Evolutionary conservation across 92 coral and sea anemone genomes (phyloP).

Genomic region (Ricordea florida): DNA sequence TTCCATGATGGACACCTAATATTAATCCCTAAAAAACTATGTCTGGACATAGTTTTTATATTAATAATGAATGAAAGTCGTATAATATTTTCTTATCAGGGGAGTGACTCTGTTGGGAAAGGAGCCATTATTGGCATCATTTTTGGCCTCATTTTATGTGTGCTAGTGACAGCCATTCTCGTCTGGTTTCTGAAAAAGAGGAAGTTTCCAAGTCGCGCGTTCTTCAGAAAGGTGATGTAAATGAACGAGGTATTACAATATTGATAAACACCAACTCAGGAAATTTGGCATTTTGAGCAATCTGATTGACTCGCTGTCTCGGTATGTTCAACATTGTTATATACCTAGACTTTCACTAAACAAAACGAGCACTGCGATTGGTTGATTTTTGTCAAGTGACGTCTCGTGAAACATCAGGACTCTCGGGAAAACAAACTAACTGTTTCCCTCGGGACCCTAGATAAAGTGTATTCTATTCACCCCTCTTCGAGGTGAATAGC

Average conservation of each 20-base stretch:
- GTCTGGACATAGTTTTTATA: neutral
- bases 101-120: neutral
- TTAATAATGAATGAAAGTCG: neutral
- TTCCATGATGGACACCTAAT: too few relatives aligned
- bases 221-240: conserved; percentile 11
- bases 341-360: too few relatives aligned
- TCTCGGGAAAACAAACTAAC: too few relatives aligned
- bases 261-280: neutral
- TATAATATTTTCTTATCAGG: neutral
- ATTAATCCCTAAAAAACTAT: neutral
- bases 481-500: too few relatives aligned
- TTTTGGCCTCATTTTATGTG: neutral
- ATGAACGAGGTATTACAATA: neutral
- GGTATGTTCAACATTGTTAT: too few relatives aligned
- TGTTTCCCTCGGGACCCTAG: too few relatives aligned
- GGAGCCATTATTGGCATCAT: conserved; percentile 37
- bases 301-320: too few relatives aligned
- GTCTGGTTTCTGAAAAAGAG: conserved; percentile 20
- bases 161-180: neutral
- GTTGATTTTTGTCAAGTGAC: too few relatives aligned
- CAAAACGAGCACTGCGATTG: too few relatives aligned
- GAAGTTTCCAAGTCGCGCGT: neutral
- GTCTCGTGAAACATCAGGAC: too few relatives aligned
- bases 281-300: too few relatives aligned
- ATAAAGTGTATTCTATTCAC: too few relatives aligned